Conservation (phyloP, 2,113 vertebrate species). For the Ctenodactylus gundi region DNA sequence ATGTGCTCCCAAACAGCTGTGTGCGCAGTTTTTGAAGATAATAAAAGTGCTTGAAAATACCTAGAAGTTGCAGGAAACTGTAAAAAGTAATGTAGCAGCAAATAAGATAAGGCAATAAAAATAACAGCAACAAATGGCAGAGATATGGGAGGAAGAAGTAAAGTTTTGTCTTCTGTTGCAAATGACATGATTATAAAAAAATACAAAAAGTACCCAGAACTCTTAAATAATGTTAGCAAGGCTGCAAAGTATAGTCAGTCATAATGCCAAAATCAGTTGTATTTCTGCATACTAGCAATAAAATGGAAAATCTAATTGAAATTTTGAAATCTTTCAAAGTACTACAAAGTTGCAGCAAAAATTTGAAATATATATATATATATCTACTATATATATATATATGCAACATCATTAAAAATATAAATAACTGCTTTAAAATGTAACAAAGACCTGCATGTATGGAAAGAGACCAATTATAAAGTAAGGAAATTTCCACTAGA, state of each 20-base stretch:
- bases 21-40: background rate
- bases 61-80: background rate
- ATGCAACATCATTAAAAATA: background rate
- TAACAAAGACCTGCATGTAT: background rate
- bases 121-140: background rate
- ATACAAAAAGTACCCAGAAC: background rate
- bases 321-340: background rate
- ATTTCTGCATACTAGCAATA: background rate
- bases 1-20: background rate
- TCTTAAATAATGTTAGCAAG: background rate
- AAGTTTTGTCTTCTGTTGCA: background rate
- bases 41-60: background rate
- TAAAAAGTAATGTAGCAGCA: background rate
- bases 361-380: background rate
- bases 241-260: background rate
- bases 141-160: background rate
- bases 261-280: background rate
- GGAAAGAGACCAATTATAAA: background rate
- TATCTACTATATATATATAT: background rate
- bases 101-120: background rate
- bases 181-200: background rate
- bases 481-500: background rate
- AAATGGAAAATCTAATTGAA: background rate
- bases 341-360: background rate
- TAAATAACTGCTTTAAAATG: background rate